Conservation (phyloP, 2,888 invertebrate genomes). For the Octodonta nipae region DNA sequence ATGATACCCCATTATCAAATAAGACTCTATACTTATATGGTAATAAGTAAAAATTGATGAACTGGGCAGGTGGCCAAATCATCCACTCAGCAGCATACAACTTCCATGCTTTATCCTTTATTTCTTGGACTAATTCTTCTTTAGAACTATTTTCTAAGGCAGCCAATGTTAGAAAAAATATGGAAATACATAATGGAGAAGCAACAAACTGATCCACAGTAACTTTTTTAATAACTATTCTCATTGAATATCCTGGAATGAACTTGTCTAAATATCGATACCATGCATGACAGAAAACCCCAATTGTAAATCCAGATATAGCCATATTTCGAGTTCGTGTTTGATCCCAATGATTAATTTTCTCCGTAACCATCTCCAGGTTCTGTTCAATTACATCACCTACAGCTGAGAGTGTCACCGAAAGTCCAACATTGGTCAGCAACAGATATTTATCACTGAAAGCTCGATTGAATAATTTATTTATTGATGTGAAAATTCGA, state of each 20-base stretch:
- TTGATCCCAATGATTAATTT: conserved; percentile 44
- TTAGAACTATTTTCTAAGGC: conserved; percentile 52
- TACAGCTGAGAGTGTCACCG: conserved; percentile 56
- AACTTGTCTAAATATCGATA: conserved; percentile 61
- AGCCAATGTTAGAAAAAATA: conserved; percentile 65
- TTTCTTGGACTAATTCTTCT: conserved; percentile 51
- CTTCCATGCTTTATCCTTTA: conserved; percentile 58
- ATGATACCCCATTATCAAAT: conserved; percentile 73
- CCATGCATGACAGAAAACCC: conserved; percentile 75
- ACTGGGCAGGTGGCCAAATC: conserved; percentile 85
- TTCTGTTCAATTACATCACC: conserved; percentile 74
- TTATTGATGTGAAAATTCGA: too few relatives aligned
- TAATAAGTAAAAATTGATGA: conserved; percentile 81
- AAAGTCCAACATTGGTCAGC: conserved; percentile 67
- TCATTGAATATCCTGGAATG: conserved; percentile 54
- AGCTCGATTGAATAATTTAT: conserved; percentile 35
- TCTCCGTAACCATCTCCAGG: conserved; percentile 51
- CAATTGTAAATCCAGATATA: conserved; percentile 61
- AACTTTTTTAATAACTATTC: conserved; percentile 61
- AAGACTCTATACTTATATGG: conserved; percentile 71
- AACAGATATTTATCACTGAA: conserved; percentile 56
- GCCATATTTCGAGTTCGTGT: conserved; percentile 63
- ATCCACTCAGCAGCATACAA: conserved; percentile 80
- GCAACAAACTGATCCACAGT: conserved; percentile 70
- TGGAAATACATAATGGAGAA: conserved; percentile 64